Conservation (phyloP, 2,888 invertebrate genomes). For the Chaetogeoica ovagalla region DNA sequence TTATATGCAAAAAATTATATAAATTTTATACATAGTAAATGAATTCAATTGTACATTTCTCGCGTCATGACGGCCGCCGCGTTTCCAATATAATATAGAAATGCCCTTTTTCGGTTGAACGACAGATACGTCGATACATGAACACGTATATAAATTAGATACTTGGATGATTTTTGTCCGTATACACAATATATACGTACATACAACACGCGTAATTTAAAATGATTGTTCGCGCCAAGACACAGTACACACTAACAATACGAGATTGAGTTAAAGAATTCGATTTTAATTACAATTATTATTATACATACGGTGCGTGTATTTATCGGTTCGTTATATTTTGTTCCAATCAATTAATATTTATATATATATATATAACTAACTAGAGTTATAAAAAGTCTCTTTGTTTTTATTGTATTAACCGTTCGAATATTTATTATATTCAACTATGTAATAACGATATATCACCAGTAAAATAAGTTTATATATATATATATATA, state of each 20-base stretch:
- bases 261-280: not conserved
- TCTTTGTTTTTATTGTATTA: not conserved
- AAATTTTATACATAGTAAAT: no score
- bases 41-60: no score
- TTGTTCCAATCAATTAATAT: slow-evolving; percentile 23
- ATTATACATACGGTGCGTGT: not conserved
- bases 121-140: no score
- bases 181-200: not conserved
- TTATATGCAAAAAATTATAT: no score
- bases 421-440: not conserved
- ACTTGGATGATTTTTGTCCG: no score
- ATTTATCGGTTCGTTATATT: not conserved
- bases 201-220: slow-evolving; percentile 4
- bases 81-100: no score
- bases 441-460: no score
- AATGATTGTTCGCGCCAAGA: slow-evolving; percentile 8
- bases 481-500: no score
- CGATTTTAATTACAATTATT: not conserved
- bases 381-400: not conserved
- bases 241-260: not conserved
- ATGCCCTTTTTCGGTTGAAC: no score
- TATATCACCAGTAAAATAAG: no score
- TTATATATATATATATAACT: slow-evolving; percentile 19
- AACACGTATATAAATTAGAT: no score
- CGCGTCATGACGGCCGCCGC: no score